Evolutionary conservation across 2,888 invertebrate species (phyloP), one percentile per base, ranked within the genome.

Genomic region (Phalera bucephala): DNA sequence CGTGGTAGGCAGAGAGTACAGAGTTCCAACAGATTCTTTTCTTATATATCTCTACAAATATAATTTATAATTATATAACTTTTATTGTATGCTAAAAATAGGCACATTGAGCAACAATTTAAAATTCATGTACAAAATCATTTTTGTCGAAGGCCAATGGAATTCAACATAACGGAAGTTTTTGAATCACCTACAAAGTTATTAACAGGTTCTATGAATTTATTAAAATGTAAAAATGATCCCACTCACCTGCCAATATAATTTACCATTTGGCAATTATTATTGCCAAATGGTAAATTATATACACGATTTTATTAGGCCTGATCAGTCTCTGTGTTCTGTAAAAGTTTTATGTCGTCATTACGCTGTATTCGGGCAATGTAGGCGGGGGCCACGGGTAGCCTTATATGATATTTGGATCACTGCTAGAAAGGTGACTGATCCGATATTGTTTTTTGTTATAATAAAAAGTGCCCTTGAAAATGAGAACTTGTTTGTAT

Each of bases 331-430:
- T 29, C 11, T 28, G 4, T 2, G 28, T 27, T 19, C 11, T n/a
- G 5, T 19, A 29, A 29, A 19, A 11, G 29, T 29, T 29, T 29
- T 19, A 19, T 29, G 19, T 1, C 10, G 19, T 29, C 11, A 10
- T 19, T 19, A 29, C 7, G 11, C 19, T 19, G 19, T 19, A 19
- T 19, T 29, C 17, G 10, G 17, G 15, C n/a, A 5, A 29, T 10
- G 19, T 29, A 29, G 29, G 29, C 19, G 19, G 29, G 5, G 8
- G 29, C 29, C 29, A 7, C 10, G 15, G 9, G 9, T 25, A 25
- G 5, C 8, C 6, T 7, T 25, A 12, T 2, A 2, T 25, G 12
- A 1, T n/a, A 12, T 25, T 11, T 12, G 7, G 7, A 25, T 7
- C 25, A 25, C 5, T 12, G 0, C 8, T 6, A 14, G 9, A 27